phyloP scores from a whole-genome alignment of 2,113 vertebrate species.

The Ranitomeya variabilis region DNA sequence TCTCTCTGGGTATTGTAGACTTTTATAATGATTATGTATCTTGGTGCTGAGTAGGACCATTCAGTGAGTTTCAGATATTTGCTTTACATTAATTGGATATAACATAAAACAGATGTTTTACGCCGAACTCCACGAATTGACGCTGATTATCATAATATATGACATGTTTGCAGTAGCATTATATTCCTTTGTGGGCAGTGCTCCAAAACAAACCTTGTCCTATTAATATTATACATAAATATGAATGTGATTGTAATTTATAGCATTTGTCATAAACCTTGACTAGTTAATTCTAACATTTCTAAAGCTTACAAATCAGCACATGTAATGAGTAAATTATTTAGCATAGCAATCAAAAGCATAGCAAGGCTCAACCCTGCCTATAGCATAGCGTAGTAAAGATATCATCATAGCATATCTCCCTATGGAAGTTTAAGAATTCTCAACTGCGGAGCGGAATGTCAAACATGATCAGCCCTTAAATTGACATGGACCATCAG shows the following conservation, averaged over 20 bases:
- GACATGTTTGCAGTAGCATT: background rate
- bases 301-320: background rate
- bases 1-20: too few relatives aligned
- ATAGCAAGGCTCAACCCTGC: background rate
- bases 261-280: background rate
- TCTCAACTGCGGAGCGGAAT: background rate
- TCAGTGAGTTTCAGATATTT: background rate
- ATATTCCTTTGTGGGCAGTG: background rate
- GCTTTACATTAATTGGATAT: background rate
- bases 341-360: background rate
- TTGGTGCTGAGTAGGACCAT: background rate
- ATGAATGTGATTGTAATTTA: background rate
- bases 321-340: background rate
- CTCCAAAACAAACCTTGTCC: background rate
- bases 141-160: background rate
- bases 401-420: slow-evolving; percentile 1
- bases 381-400: background rate
- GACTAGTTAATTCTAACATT: background rate
- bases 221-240: background rate
- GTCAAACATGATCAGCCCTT: slow-evolving; percentile 26
- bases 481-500: slow-evolving; percentile 9
- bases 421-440: slow-evolving; percentile 11
- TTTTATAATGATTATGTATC: background rate
- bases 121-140: background rate
- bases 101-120: background rate